Percentiles rank a stretch among this genome's conserved stretches.
phyloP scores from a whole-genome alignment of 2,888 invertebrate genomes.

The Amphipyra tragopoginis region DNA sequence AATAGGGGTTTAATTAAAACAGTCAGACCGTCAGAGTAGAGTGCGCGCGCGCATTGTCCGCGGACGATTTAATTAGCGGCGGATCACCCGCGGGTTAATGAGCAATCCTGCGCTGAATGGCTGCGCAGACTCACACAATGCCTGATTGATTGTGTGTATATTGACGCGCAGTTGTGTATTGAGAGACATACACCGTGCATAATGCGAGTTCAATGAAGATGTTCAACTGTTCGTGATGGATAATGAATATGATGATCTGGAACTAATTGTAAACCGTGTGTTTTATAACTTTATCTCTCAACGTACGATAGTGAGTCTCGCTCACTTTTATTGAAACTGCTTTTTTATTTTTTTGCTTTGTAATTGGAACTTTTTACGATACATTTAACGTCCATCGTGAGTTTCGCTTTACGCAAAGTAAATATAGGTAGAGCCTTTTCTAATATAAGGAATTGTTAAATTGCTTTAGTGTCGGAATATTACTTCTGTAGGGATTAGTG shows the following conservation, averaged over 20 bases:
- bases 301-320: too few relatives aligned
- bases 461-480: too few relatives aligned
- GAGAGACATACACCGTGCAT: conserved; percentile 26
- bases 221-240: conserved; percentile 10
- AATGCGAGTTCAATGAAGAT: conserved; percentile 35
- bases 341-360: too few relatives aligned
- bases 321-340: too few relatives aligned
- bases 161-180: conserved; percentile 18
- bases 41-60: conserved; percentile 50
- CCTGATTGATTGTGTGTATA: conserved; percentile 55
- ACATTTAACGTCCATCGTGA: too few relatives aligned
- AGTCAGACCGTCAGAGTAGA: conserved; percentile 46
- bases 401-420: too few relatives aligned
- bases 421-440: too few relatives aligned
- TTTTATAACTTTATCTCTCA: conserved; percentile 1
- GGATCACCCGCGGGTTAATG: conserved; percentile 54
- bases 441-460: too few relatives aligned
- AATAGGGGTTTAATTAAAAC: conserved; percentile 67
- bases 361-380: too few relatives aligned
- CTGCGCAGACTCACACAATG: conserved; percentile 50
- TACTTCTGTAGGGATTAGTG: too few relatives aligned
- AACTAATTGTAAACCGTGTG: conserved; percentile 14
- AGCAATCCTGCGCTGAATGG: conserved; percentile 50
- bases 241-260: conserved; percentile 13
- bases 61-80: conserved; percentile 56